Evolutionary conservation across 2,888 invertebrate genomes (phyloP).

Genomic region (Drosophila parthenogenetica): DNA sequence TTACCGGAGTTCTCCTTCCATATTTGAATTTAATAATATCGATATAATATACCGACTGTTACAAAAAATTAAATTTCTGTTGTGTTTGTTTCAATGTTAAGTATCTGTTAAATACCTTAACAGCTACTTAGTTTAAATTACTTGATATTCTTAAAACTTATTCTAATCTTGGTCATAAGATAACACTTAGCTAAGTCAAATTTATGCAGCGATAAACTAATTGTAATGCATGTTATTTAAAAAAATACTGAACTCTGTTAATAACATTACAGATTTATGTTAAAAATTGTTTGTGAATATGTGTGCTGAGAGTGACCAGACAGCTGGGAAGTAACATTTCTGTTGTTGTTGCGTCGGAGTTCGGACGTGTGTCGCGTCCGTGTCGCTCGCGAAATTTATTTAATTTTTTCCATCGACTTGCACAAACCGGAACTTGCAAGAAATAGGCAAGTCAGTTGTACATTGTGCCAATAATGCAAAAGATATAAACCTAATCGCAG

Average conservation of each 20-base stretch:
- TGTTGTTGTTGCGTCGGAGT: conserved; percentile 61
- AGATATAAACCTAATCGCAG: conserved; percentile 47
- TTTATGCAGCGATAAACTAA: too few species aligned
- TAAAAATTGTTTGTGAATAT: conserved; percentile 23
- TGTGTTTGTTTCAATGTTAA: neutral
- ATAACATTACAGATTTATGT: conserved; percentile 16
- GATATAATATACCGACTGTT: conserved; percentile 9
- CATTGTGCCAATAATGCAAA: conserved; percentile 60
- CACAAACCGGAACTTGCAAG: conserved; percentile 74
- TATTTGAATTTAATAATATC: neutral
- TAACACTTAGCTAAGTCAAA: too few species aligned
- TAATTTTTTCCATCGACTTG: conserved; percentile 62
- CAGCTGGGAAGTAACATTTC: conserved; percentile 55
- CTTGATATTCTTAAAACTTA: too few species aligned
- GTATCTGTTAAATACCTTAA: neutral
- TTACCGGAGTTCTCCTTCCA: too few species aligned
- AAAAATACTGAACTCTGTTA: neutral
- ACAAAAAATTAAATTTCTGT: too few species aligned
- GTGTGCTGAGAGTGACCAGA: conserved; percentile 34
- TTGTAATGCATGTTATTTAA: neutral
- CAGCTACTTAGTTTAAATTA: too few species aligned
- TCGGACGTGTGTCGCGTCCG: conserved; percentile 56
- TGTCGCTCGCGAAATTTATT: conserved; percentile 60
- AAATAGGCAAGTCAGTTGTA: conserved; percentile 60
- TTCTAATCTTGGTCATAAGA: too few species aligned